These are phyloP conservation scores for Nasonia oneida DNA, from an alignment of 2,888 invertebrate genomes.

Conservation along the genomic window DNA sequence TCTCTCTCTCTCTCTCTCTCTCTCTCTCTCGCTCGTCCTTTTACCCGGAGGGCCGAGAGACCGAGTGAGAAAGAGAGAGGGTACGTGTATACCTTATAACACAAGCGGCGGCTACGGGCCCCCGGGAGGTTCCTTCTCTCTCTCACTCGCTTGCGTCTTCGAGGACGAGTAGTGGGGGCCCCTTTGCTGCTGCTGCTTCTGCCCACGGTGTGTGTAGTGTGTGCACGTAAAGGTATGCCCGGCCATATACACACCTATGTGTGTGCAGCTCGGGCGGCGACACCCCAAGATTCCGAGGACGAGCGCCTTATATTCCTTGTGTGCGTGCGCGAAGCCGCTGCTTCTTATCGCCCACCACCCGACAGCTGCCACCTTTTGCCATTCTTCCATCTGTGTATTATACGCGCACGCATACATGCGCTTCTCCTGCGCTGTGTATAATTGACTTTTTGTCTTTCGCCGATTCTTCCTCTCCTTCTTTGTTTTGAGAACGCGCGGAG, in stretches of 20 bases:
- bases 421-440: neutral
- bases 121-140: neutral
- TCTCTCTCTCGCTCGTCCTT: constrained; percentile 65
- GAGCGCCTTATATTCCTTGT: neutral
- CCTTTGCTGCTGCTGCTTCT: constrained; percentile 16
- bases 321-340: neutral
- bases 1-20: constrained; percentile 58
- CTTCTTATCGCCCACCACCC: constrained; percentile 59
- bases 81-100: neutral
- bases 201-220: neutral
- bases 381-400: constrained; percentile 18
- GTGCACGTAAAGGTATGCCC: no score
- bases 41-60: constrained; percentile 54
- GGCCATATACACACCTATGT: neutral
- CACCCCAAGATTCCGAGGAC: constrained; percentile 27
- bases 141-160: constrained; percentile 47
- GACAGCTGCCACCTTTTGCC: constrained; percentile 61
- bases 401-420: neutral
- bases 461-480: neutral
- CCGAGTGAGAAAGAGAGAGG: constrained; percentile 25
- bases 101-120: neutral
- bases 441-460: constrained; percentile 21
- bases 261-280: neutral
- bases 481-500: neutral
- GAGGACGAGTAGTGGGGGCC: constrained; percentile 56